Base-by-base conservation (phyloP, 2,888 invertebrate genomes). In the Harpagoxenus sublaevis region DNA sequence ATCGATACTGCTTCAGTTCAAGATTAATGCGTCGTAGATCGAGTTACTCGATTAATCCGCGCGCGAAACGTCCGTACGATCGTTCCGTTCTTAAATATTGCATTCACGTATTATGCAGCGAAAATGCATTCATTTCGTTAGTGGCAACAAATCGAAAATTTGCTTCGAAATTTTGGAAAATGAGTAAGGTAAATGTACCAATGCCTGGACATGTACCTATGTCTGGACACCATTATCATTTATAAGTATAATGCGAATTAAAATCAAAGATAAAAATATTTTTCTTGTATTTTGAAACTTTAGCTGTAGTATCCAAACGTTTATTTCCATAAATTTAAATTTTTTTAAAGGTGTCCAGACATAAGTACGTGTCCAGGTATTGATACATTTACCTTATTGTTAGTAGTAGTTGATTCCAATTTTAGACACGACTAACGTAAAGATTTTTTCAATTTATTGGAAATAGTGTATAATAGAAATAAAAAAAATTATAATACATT, bases 1-100 rank as follows among this genome's bases (percentile, higher is more conserved):
- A 88, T 89, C 89, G 89, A 89, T 90, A 83, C 53, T 75, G 86
- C 85, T 87, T 90, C 88, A 71, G 84, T 84, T 85, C 85, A 87
- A 88, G 84, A 87, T 57, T 81, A 81, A 81, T 73, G 57, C 63
- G 45, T 39, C 73, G 73, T 73, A 28, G 57, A 81, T 81, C 79
- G 48, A 60, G 45, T 60, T 73, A 81, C 57, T 73, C 57, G 79
- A 71, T 79, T 79, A 71, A 79, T 71, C 39, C 45, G 70, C 42
- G 68, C 39, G 53, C 66, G 42, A 15, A 23, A 79, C 55, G n/a
- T 63, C 65, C 23, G 9, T 31, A n/a, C 63, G 45, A 55, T 53
- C 62, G 62, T 9, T 15, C 1, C 35, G 39, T 62, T 70, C 45
- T 70, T 70, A 70, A 78, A 70, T 57, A 45, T 18, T 78, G 39